A percentile compares a stretch with the other conserved stretches of the same genome.
These are phyloP conservation scores for Trididemnum miniatum DNA, from an alignment of 23 tunicate genomes.

Conservation along the genomic window DNA sequence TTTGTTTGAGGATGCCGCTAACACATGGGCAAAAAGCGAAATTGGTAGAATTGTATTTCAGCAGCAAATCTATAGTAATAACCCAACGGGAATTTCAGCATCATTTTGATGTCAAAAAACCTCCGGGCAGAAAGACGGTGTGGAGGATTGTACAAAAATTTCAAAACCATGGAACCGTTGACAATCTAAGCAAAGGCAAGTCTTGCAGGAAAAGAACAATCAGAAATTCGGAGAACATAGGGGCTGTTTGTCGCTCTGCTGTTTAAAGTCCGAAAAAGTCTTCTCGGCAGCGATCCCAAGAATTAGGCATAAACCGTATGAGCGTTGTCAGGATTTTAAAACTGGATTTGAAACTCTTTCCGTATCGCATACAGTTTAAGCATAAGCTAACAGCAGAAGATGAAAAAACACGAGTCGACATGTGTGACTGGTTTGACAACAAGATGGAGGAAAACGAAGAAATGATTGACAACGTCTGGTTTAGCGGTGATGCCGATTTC, in stretches of 20 bases:
- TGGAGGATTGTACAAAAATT: constrained; percentile 3
- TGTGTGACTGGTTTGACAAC: not conserved
- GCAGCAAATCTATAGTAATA: not conserved
- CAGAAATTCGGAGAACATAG: not conserved
- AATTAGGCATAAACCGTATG: not conserved
- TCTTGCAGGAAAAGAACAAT: not conserved
- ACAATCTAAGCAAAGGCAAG: not conserved
- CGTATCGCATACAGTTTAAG: constrained; percentile 3
- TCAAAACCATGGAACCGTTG: constrained; percentile 1
- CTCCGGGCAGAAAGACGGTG: constrained; percentile 6
- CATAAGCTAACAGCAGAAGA: constrained; percentile 6
- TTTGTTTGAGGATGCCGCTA: not conserved
- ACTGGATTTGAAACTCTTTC: constrained; percentile 1
- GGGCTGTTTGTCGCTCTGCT: not conserved
- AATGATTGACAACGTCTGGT: constrained; percentile 3
- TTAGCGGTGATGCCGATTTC: constrained; percentile 11
- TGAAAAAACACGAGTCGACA: not conserved
- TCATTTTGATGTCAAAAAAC: not conserved
- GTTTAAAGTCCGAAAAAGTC: constrained; percentile 17
- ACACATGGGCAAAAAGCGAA: not conserved
- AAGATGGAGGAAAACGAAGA: not conserved
- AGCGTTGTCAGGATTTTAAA: not conserved
- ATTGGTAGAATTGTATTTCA: not conserved
- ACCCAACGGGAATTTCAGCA: not conserved
- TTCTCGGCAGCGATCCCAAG: not conserved